Percentiles rank a stretch among this genome's conserved stretches.
Evolutionary conservation across 2,113 vertebrate genomes (phyloP).

Genomic region (Chascanopsetta lugubris): DNA sequence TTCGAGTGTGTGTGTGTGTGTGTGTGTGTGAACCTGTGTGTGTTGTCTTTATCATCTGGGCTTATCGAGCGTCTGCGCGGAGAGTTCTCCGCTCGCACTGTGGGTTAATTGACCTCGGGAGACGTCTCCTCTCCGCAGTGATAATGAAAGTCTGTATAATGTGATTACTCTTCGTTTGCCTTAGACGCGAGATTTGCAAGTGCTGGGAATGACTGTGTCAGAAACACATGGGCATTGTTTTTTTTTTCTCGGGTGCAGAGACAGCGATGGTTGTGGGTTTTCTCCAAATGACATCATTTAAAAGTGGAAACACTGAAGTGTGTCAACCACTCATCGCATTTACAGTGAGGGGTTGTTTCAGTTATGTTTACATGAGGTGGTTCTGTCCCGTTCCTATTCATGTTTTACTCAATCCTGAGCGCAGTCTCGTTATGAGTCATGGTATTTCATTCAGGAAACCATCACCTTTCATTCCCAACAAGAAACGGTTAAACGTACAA

Average conservation of each 20-base stretch:
- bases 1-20: not conserved
- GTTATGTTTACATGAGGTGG: too few species aligned
- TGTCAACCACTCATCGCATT: too few species aligned
- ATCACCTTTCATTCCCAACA: too few species aligned
- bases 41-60: conserved; percentile 32
- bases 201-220: conserved; percentile 29
- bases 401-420: too few species aligned
- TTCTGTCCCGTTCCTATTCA: too few species aligned
- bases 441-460: too few species aligned
- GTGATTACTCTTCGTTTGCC: conserved; percentile 37
- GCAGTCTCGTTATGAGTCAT: too few species aligned
- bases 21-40: conserved; percentile 3
- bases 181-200: conserved; percentile 41
- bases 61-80: conserved; percentile 24
- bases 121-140: conserved; percentile 32
- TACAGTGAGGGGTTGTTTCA: too few species aligned
- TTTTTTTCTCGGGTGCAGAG: not conserved
- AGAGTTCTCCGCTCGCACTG: conserved; percentile 42
- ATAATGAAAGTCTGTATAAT: conserved; percentile 58
- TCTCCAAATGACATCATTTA: not conserved
- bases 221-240: not conserved
- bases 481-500: too few species aligned
- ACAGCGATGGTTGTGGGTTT: not conserved
- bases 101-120: conserved; percentile 70
- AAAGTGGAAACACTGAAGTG: not conserved